Evolutionary conservation across 2,888 invertebrate species (phyloP), one percentile per base, ranked within the genome.

Genomic region (Mayetiola destructor): DNA sequence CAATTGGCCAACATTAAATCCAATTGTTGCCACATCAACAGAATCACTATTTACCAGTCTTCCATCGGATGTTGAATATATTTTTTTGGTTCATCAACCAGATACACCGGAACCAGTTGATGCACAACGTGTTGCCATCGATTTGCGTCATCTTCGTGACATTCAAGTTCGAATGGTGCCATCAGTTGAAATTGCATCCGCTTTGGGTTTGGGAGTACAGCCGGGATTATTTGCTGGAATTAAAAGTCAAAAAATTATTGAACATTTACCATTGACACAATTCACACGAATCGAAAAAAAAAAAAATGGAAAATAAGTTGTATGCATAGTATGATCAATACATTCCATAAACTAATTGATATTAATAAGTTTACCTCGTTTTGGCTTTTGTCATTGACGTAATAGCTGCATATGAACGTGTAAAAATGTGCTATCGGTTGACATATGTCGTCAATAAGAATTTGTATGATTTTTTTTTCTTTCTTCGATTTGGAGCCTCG

Each of bases 81-180:
- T 77, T 54, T 78, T 85, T 64, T 67, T 85, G 23, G 70, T 85
- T 52, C 77, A 84, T 65, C 84, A 85, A 70, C 70, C 74, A 61
- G 68, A 68, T 3, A 75, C 77, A 60, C n/a, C n/a, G n/a, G 79
- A 80, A 1, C 76, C 73, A 4, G 62, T 72, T 39, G 59, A 76
- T 30, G 88, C 85, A 1, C 73, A 79, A 40, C 80, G 85, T 73
- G 72, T 88, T 29, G 77, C 80, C 29, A 70, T 89, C 48, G 83
- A 86, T 67, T 73, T 84, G 42, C 18, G 16, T 2, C 75, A 77
- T 64, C 75, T 75, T 52, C 77, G 80, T 60, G 69, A 76, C 60
- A 67, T 85, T 12, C 70, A 69, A 59, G 75, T 86, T 14, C 77
- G 79, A 60, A 77, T 81, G 60, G 77, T 82, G 2, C 62, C 42